Evolutionary conservation across 35 echinoderm and acorn worm genomes (phyloP), one percentile per base, ranked within the genome.

Genomic region (Antedon bifida): DNA sequence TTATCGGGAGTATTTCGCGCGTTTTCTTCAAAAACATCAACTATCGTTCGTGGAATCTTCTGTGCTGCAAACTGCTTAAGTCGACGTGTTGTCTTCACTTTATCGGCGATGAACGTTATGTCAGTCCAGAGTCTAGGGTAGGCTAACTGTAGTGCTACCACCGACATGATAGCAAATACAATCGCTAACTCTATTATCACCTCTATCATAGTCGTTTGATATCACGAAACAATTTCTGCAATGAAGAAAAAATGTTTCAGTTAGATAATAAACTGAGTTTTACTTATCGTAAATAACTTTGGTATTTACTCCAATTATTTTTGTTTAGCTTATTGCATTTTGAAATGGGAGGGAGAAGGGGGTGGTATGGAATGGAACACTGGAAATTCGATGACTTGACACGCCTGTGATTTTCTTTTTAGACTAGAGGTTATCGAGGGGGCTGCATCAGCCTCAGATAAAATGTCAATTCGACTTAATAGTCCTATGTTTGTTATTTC

Each of bases 21-120:
- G 34, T 88, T 84, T 34, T 85, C 74, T 75, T 99, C 90, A 32
- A 99, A 86, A 9, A 85, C 77, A 31, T 99, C 95, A 1, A 92
- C 88, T 26, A 92, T 87, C 0, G 95, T 99, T 28, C 78, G 81
- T 14, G 90, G 95, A 8, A 86, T 83, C 74, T 85, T 82, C 30
- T 77, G 77, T 21, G 88, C 26, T 79, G 89, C 92, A 32, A 36
- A 78, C 21, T 80, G 74, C 19, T 46, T 51, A 17, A 99, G 83
- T 29, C 82, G 83, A 0, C 86, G 73, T 0, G 74, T 85, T 42
- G 86, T 81, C 38, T 80, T 78, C 32, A 86, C 79, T 84, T 93
- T 92, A 75, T 89, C 81, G 31, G 88, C 34, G 73, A 99, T 84
- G 77, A 93, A 99, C 29, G 34, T 35, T 23, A 93, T 5, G 34